Evolutionary conservation across 1,140 invertebrate species (phyloP), one percentile per base, ranked within the genome.

Genomic region (Drosophila malerkotliana): DNA sequence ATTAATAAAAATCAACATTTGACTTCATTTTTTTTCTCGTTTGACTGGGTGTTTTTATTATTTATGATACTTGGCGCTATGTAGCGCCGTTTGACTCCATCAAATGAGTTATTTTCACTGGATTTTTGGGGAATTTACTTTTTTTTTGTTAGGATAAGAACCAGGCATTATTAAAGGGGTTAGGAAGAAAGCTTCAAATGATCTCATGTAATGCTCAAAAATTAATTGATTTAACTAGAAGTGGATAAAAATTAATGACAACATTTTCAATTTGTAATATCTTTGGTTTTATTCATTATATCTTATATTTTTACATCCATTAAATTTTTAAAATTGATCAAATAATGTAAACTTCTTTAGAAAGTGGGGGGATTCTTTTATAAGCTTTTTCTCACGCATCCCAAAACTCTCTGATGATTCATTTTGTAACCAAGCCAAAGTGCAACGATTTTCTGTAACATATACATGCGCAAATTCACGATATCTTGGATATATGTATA

Each of bases 41-140:
- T 45, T 52, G 47, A 28, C 67, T 69, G 32, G 69, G 82, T 85
- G 82, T 87, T 85, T 85, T 60, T 82, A 75, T 85, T 87, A 85
- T 85, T 85, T 87, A 85, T 88, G 74, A 78, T 79, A 68, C 62
- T 66, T 72, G 82, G 77, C 63, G 82, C 77, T 75, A 77, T 51
- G 77, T 57, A 84, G 68, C 81, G 73, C 68, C 68, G 63, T 75
- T 61, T 59, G 68, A 72, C 30, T 72, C 45, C 47, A 28, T 21
- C 32, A 53, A 73, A 63, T 74, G 52, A 73, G 53, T 53, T 57
- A 47, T 74, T 61, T 61, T 28, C n/a, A 32, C 55, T 49, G 4
- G 10, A 18, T 15, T 41, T 62, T 49, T 26, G 26, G 9, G n/a
- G 24, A 52, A 28, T 30, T 44, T 12, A 55, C 6, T 12, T 37